Evolutionary conservation across 2,797 vertebrate species (phyloP), one percentile per base, ranked within the genome.

Genomic region (Amblyraja radiata): DNA sequence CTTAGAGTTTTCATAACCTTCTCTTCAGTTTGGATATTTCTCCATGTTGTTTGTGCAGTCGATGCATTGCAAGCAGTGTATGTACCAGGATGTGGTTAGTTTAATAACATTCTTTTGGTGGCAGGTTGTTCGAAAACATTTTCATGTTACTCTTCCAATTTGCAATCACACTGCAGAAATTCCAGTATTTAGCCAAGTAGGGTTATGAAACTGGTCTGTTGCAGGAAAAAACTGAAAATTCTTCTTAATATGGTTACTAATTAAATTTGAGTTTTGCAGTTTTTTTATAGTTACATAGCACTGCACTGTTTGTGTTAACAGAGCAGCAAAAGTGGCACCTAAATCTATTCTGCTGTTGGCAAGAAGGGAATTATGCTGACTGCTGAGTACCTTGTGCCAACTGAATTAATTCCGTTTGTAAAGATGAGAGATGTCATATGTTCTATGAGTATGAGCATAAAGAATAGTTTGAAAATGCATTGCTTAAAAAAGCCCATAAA

Each of bases 21-120:
- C 11, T 76, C 11, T 92, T 39, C 61, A 32, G 39, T 58, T 21
- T 91, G 65, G 65, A 46, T 68, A 73, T 92, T 92, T 13, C 71
- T 92, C 68, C 36, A 73, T 90, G 73, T 92, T 91, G 65, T 91
- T 92, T 71, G 39, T 76, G 90, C n/a, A 71, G 32, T 46, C 11
- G 28, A 54, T 54, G 71, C 36, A 74, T 58, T 92, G 71, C 90
- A 76, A 13, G 54, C 46, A 76, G 54, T 46, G 39, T 91, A 36
- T 46, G 39, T 91, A 36, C 68, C 84, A 54, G 90, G 90, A 92
- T 92, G 90, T 92, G 90, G 90, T 92, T 92, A 92, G 71, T n/a
- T 13, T 74, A 54, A 10, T 39, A 39, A 1, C 74, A 39, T n/a
- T 36, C 21, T 25, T 74, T 92, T 76, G 90, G 46, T 28, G 7